phyloP scores from a whole-genome alignment of 2,888 invertebrate genomes.

The Cephalotes varians region DNA sequence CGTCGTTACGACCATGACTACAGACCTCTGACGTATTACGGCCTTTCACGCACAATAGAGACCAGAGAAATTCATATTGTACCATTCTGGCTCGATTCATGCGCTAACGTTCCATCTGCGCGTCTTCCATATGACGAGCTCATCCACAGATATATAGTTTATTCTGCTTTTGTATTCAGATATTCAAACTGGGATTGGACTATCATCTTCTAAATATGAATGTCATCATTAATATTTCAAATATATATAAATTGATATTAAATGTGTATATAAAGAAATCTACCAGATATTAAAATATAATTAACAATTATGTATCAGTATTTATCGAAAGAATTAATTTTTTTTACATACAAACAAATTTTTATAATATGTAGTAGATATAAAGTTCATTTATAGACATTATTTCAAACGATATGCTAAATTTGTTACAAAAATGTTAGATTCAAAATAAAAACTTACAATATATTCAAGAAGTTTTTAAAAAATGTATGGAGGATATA shows the following conservation, averaged over 20 bases:
- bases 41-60: constrained; percentile 60
- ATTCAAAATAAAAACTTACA: not conserved
- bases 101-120: constrained; percentile 56
- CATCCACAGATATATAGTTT: no score
- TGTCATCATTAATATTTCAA: constrained; percentile 25
- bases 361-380: not conserved
- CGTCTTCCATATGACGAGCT: constrained; percentile 63
- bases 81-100: constrained; percentile 52
- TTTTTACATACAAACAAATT: not conserved
- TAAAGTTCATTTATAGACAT: not conserved
- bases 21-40: constrained; percentile 75
- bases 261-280: not conserved
- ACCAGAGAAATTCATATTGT: constrained; percentile 68
- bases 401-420: not conserved
- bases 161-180: no score
- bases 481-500: not conserved
- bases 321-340: not conserved
- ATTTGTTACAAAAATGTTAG: not conserved
- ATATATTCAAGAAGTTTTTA: no score
- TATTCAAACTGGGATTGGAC: not conserved
- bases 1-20: constrained; percentile 71
- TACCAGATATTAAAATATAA: not conserved
- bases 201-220: constrained; percentile 15
- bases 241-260: not conserved
- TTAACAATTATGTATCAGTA: not conserved